Evolutionary conservation across 64 coral and sea anemone genomes (phyloP), one percentile per base, ranked within the genome.

Genomic region (Montipora cactus): DNA sequence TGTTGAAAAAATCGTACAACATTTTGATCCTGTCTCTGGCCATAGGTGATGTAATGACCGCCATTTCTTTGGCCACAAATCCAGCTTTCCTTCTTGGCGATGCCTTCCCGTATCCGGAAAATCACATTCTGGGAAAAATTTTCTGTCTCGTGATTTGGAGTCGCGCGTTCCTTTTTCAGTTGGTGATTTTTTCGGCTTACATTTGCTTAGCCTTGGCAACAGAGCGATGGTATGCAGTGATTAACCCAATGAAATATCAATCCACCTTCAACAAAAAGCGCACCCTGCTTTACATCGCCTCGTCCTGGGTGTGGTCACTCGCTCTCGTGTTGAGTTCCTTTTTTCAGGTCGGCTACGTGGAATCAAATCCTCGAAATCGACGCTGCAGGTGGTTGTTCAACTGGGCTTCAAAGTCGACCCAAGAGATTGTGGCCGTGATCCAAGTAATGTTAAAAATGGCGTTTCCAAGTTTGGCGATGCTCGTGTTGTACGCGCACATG

Each of bases 1-100:
- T 86, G 44, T 49, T 86, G 5, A 86, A 86, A 64, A 86, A 71
- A 71, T 86, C 82, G 5, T 86, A 86, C 46, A 86, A 86, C 82
- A 71, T 86, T 5, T 22, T 86, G 0, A 86, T 86, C 8, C 64
- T 86, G 16, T 71, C 64, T 13, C 66, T 86, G 16, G 82, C 82
- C 15, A 86, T 86, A 49, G 64, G 44, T 4, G 82, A 86, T 72
- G 82, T 70, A 18, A 5, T 70, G 82, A 86, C 62, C 4, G 82
- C 62, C 0, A 49, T 72, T 22, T 2, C 5, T 8, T 16, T 86
- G 15, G 37, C 49, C n/a, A 86, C 82, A n/a, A 86, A 86, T 37
- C 82, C 82, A 71, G 82, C 46, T 23, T 86, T 71, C 68, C 46
- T 86, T 71, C 47, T 71, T 52, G 82, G 82, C 20, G 66, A 86